phyloP scores from a whole-genome alignment of 2,113 vertebrate genomes.

The Cebidichthys violaceus region DNA sequence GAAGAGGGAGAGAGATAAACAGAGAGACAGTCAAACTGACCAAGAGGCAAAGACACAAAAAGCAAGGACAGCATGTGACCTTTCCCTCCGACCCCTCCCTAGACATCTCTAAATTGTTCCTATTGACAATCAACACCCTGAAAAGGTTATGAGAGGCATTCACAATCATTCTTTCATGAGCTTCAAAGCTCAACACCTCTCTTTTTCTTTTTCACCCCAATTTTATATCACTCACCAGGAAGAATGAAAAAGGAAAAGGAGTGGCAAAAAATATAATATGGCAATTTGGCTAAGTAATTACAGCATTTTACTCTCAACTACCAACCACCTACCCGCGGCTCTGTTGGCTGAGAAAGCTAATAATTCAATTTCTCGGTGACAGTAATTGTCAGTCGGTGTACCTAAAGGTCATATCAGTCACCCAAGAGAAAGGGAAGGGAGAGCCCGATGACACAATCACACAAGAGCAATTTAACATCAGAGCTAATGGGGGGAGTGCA shows the following conservation, averaged over 20 bases:
- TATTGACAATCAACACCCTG: slow-evolving; percentile 80
- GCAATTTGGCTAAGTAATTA: slow-evolving; percentile 89
- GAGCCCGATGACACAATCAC: slow-evolving; percentile 79
- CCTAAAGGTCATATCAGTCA: slow-evolving; percentile 88
- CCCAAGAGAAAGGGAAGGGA: slow-evolving; percentile 77
- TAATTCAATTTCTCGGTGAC: slow-evolving; percentile 87
- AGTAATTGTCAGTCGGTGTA: slow-evolving; percentile 87
- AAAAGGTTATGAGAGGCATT: slow-evolving; percentile 70
- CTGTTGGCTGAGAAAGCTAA: slow-evolving; percentile 81
- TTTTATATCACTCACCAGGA: slow-evolving; percentile 67
- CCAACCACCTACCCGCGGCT: slow-evolving; percentile 80
- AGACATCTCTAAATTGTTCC: slow-evolving; percentile 70
- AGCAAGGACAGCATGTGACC: slow-evolving; percentile 36
- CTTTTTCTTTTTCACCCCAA: slow-evolving; percentile 40
- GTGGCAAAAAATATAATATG: slow-evolving; percentile 83
- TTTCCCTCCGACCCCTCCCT: slow-evolving; percentile 38
- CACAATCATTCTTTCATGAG: slow-evolving; percentile 68
- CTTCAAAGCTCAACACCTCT: slow-evolving; percentile 70
- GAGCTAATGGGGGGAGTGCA: slow-evolving; percentile 79
- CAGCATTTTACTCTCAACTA: slow-evolving; percentile 84
- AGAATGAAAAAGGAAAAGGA: slow-evolving; percentile 74
- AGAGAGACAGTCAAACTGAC: slow-evolving; percentile 41
- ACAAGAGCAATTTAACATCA: slow-evolving; percentile 82
- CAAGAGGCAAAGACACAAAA: slow-evolving; percentile 30
- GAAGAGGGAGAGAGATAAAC: slow-evolving; percentile 14